A percentile compares a stretch with the other conserved stretches of the same genome.
Evolutionary conservation across 35 echinoderm and acorn worm genomes (phyloP).

Genomic region (Stichopus chloronotus): DNA sequence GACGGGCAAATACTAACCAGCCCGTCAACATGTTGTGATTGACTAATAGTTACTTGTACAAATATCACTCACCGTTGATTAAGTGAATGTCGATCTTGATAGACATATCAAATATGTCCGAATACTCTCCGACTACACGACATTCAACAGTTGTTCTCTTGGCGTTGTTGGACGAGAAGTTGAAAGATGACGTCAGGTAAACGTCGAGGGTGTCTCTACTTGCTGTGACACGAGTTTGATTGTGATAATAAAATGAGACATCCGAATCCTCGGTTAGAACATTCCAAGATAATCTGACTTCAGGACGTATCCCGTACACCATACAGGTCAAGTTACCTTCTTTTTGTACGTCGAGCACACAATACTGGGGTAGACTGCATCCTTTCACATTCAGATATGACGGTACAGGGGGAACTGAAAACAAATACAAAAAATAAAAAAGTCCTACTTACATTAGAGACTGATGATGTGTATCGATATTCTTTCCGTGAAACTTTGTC

Average conservation of each 20-base stretch:
- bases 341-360: neutral
- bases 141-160: neutral
- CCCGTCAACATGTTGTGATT: too few relatives aligned
- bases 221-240: neutral
- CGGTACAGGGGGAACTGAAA: neutral
- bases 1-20: too few relatives aligned
- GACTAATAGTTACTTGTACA: too few relatives aligned
- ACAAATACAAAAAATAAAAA: neutral
- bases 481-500: too few relatives aligned
- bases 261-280: neutral
- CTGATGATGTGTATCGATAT: too few relatives aligned
- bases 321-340: constrained; percentile 2
- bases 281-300: neutral
- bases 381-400: neutral
- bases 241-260: neutral
- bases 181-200: neutral
- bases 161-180: too few relatives aligned
- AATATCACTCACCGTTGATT: neutral
- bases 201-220: neutral
- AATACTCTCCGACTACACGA: neutral
- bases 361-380: neutral
- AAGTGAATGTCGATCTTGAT: neutral
- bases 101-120: neutral
- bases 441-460: too few relatives aligned
- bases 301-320: constrained; percentile 16